Evolutionary conservation across 2,888 invertebrate species (phyloP), one percentile per base, ranked within the genome.

Genomic region (Belgica antarctica): DNA sequence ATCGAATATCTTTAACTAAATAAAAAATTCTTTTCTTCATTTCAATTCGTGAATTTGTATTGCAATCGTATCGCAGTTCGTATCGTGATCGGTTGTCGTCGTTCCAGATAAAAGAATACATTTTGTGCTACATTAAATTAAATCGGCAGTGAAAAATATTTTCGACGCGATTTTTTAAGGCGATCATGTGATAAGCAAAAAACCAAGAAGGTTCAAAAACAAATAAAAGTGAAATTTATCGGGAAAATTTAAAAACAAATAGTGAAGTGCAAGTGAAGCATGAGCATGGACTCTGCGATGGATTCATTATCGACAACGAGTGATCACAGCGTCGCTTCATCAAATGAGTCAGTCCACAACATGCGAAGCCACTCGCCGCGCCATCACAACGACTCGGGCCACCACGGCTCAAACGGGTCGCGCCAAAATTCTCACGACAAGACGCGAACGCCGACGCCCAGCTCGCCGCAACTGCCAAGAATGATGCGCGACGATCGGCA

Each of bases 261-360:
- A 28, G 15, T 15, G 25, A 62, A 62, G 8, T 34, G 12, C 34
- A 22, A 52, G 52, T 52, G 10, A 41, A 41, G 41, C 12, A 72
- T 72, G 73, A 72, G 72, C 57, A 84, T 84, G 84, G 84, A 85
- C 78, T 81, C 83, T 77, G 82, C 81, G 74, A 83, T 83, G 81
- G 84, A 84, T 80, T 82, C 82, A 73, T 80, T 79, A 74, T 80
- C 80, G 73, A 79, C 78, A 71, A 78, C 81, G 75, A 85, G 84
- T 80, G 85, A 85, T 77, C 83, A 83, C 74, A 79, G 79, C 76
- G 77, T 76, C 80, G 82, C 83, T 76, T 84, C 84, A 72, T 82
- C 83, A 71, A 74, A 72, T 12, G 75, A 75, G 68, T 74, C 76
- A 73, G 72, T 72, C 34, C 72, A 74, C 19, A 73, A 73, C 19